A percentile compares a stretch with the other conserved stretches of the same genome.
Evolutionary conservation across 2,888 invertebrate genomes (phyloP).

Genomic region (Lobophora halterata): DNA sequence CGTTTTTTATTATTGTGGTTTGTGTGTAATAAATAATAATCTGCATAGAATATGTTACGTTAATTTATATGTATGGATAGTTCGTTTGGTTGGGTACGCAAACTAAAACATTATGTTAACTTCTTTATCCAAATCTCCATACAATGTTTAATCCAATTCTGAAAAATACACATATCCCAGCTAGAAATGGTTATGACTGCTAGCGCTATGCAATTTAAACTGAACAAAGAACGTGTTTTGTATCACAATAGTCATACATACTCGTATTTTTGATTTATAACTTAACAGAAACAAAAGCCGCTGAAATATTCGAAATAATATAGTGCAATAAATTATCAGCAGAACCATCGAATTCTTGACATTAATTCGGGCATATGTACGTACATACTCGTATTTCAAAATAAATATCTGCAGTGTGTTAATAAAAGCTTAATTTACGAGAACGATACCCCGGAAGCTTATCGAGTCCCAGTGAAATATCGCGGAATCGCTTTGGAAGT

Average conservation of each 20-base stretch:
- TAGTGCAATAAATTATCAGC: slow-evolving; percentile 27
- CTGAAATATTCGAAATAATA: slow-evolving; percentile 26
- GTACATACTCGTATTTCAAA: slow-evolving; percentile 24
- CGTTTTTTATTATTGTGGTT: too few species aligned
- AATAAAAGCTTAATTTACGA: slow-evolving; percentile 54
- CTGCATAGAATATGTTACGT: too few species aligned
- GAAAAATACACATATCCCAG: not conserved
- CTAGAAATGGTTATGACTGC: slow-evolving; percentile 1
- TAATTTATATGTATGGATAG: too few species aligned
- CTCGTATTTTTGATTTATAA: slow-evolving; percentile 26
- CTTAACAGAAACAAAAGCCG: slow-evolving; percentile 23
- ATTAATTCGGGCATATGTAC: slow-evolving; percentile 24
- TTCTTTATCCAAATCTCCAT: too few species aligned
- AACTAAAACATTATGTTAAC: not conserved
- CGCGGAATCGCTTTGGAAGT: slow-evolving; percentile 66
- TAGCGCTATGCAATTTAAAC: slow-evolving; percentile 7
- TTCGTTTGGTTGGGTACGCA: too few species aligned
- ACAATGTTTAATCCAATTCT: too few species aligned
- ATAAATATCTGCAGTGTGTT: slow-evolving; percentile 36
- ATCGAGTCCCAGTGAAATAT: slow-evolving; percentile 61
- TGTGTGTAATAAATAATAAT: too few species aligned
- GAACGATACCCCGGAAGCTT: slow-evolving; percentile 61
- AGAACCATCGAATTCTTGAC: slow-evolving; percentile 32
- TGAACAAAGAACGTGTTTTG: slow-evolving; percentile 15
- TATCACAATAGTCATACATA: slow-evolving; percentile 25